phyloP scores from a whole-genome alignment of 2,888 invertebrate species.

The Lithophane leautieri region DNA sequence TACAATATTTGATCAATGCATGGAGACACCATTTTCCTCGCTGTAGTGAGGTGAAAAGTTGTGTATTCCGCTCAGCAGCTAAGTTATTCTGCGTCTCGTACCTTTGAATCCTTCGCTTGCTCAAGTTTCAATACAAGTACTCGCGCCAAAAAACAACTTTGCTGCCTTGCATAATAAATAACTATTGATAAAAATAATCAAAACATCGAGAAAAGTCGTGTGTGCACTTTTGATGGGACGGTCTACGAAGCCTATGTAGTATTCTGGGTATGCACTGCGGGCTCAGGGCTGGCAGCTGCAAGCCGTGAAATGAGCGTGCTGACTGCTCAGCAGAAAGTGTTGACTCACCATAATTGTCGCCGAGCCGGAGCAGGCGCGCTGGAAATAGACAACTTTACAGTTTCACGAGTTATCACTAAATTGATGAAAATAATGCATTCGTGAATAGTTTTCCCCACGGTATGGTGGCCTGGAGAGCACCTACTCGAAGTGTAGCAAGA shows the following conservation, averaged over 20 bases:
- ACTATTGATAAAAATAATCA: constrained; percentile 3
- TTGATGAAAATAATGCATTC: background rate
- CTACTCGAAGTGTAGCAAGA: background rate
- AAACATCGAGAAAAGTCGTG: background rate
- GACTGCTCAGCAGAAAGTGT: constrained; percentile 4
- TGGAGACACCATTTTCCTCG: too few species aligned
- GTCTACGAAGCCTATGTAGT: background rate
- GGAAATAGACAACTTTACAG: background rate
- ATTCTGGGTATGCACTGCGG: background rate
- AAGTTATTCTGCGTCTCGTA: too few species aligned
- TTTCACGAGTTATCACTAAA: background rate
- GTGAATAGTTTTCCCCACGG: background rate
- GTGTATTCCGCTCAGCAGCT: too few species aligned
- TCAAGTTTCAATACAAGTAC: too few species aligned
- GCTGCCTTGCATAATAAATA: too few species aligned
- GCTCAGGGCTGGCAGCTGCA: background rate
- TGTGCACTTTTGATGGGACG: background rate
- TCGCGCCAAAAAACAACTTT: too few species aligned
- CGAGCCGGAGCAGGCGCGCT: background rate
- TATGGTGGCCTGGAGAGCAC: background rate
- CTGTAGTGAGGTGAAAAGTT: too few species aligned
- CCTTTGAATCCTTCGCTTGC: too few species aligned
- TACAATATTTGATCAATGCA: too few species aligned
- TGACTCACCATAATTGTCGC: constrained; percentile 14
- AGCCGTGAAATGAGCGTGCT: constrained; percentile 19